Evolutionary conservation across 2,797 vertebrate species (phyloP).

Genomic region (Agapornis canus): DNA sequence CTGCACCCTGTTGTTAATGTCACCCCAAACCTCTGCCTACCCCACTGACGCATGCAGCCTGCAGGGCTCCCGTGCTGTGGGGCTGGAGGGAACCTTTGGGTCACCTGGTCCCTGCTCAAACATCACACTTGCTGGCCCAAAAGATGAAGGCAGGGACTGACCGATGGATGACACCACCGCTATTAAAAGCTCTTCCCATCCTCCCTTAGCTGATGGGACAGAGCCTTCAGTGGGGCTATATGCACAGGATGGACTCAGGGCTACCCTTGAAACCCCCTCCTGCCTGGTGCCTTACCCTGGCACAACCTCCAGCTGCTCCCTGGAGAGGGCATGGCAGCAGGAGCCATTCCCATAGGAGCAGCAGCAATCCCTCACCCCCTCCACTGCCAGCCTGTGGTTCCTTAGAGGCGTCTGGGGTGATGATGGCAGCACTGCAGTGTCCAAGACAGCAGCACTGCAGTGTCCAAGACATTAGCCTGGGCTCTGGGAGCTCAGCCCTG

Average conservation of each 20-base stretch:
- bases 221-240: background rate
- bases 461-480: fast-evolving
- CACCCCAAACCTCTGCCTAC: background rate
- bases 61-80: background rate
- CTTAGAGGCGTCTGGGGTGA: background rate
- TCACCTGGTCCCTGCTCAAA: fast-evolving
- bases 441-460: fast-evolving
- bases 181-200: background rate
- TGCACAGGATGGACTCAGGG: background rate
- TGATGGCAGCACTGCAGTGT: background rate
- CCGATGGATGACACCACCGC: background rate
- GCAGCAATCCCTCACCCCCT: background rate
- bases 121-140: background rate
- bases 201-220: background rate
- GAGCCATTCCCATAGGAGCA: background rate
- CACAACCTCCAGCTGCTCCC: background rate
- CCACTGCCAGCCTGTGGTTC: background rate
- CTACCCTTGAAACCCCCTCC: background rate
- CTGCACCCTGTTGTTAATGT: background rate
- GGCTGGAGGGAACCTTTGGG: background rate
- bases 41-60: fast-evolving
- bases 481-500: background rate
- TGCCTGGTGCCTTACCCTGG: background rate
- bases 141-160: background rate
- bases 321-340: fast-evolving